Percentiles rank a stretch among this genome's conserved stretches.
phyloP scores from a whole-genome alignment of 2,113 vertebrate genomes.

The Peromyscus polionotus region DNA sequence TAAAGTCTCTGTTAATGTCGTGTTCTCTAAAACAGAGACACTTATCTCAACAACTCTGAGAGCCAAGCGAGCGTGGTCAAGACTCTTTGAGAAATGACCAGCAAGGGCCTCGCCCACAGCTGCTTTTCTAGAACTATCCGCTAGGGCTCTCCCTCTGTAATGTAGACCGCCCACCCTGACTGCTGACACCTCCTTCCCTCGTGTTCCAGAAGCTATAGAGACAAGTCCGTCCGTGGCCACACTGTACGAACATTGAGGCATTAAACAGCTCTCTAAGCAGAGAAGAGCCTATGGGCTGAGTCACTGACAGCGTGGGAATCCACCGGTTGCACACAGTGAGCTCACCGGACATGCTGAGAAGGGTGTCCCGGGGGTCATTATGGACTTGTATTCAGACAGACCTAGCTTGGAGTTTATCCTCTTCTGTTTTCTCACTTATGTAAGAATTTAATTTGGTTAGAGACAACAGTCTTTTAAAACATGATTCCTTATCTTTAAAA shows the following conservation, averaged over 20 bases:
- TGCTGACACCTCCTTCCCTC: not conserved
- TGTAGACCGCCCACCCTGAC: not conserved
- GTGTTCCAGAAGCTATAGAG: not conserved
- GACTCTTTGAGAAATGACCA: not conserved
- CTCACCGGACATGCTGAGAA: not conserved
- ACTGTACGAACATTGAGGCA: not conserved
- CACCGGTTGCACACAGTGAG: not conserved
- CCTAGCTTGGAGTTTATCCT: not conserved
- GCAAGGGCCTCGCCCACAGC: not conserved
- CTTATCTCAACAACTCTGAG: not conserved
- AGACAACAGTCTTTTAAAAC: not conserved
- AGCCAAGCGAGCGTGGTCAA: not conserved
- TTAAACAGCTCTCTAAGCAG: not conserved
- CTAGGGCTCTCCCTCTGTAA: not conserved
- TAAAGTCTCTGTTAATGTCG: not conserved
- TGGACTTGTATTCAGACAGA: not conserved
- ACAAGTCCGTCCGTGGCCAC: not conserved
- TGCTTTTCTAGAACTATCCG: not conserved
- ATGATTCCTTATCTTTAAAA: constrained; percentile 40
- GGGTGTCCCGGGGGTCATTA: accelerated
- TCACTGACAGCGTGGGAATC: not conserved
- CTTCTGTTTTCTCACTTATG: not conserved
- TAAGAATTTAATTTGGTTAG: not conserved
- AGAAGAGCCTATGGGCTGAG: not conserved
- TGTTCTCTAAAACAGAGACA: not conserved